Percentiles rank a stretch among this genome's conserved stretches.
Evolutionary conservation across 2,888 invertebrate genomes (phyloP).

Genomic region (Melipona beecheii): DNA sequence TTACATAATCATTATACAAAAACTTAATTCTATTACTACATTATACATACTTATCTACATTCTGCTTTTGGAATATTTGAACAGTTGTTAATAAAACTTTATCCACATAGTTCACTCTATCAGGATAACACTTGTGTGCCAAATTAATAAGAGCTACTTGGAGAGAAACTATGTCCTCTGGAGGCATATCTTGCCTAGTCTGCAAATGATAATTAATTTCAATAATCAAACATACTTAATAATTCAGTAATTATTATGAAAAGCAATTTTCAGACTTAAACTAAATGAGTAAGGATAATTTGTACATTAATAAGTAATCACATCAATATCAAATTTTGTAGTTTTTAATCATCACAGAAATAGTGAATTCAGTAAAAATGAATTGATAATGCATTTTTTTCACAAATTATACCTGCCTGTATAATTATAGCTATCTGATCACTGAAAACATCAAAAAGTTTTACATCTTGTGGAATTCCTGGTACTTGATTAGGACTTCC

Average conservation of each 20-base stretch:
- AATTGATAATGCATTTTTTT: conserved; percentile 5
- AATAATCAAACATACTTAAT: background rate
- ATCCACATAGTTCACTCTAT: conserved; percentile 97
- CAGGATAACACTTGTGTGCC: conserved; percentile 98
- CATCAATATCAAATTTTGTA: conserved; percentile 63
- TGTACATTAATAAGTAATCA: conserved; percentile 70
- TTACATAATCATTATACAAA: background rate
- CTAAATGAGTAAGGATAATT: conserved; percentile 77
- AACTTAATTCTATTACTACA: background rate
- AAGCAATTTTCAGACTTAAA: conserved; percentile 81
- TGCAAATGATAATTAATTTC: conserved; percentile 81
- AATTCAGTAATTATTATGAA: background rate
- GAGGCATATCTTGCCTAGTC: conserved; percentile 96
- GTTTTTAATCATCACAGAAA: conserved; percentile 77
- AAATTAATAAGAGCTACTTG: conserved; percentile 97
- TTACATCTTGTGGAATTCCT: conserved; percentile 93
- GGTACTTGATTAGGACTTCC: conserved; percentile 86
- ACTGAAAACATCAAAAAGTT: conserved; percentile 99
- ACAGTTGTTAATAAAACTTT: conserved; percentile 96
- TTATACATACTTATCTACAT: conserved; percentile 89
- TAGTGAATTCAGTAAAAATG: conserved; percentile 14
- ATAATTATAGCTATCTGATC: conserved; percentile 98
- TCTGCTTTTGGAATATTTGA: conserved; percentile 94
- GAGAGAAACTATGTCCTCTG: conserved; percentile 97
- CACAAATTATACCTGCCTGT: conserved; percentile 86